Evolutionary conservation across 2,888 invertebrate species (phyloP), one percentile per base, ranked within the genome.

Genomic region (Thymelicus acteon): DNA sequence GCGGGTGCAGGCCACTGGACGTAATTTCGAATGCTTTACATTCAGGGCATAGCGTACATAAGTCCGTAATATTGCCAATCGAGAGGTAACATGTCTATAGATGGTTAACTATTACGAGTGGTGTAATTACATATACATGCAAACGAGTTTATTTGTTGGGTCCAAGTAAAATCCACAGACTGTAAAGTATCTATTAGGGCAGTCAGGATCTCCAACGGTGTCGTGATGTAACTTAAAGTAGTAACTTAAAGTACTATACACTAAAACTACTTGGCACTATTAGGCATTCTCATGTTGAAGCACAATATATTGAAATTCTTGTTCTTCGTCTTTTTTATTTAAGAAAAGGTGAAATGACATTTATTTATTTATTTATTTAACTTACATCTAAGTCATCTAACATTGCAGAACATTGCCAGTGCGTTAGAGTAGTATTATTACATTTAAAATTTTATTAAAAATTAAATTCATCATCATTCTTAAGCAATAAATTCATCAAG

Each of bases 61-160:
- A 61, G 65, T 54, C 65, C 65, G 64, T 52, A 65, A 71, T 64
- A 71, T 54, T 66, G 71, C 65, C 64, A 65, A 65, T 54, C 54
- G 60, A 70, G 70, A 71, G 71, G 52, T 66, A 71, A 60, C 64
- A 71, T 71, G 66, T 60, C 71, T 57, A 57, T 66, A 71, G 54
- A 66, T 60, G 71, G 66, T 37, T 71, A 71, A 66, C 65, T 71
- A 71, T 71, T 71, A 71, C 71, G 60, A 65, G 64, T 71, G 31
- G 60, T 8, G 57, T 57, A 71, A 64, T 60, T 71, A 71, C 65
- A 71, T 71, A 66, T 71, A 71, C 65, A 71, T 71, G 71, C 66
- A 71, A 71, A 71, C 71, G 71, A 71, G 65, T 66, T 66, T 71
- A 57, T 71, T 71, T 71, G 61, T 71, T 66, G 48, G 54, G 47